These are phyloP conservation scores for Salarias fasciatus DNA, from an alignment of 2,797 vertebrate species.

Conservation along the genomic window DNA sequence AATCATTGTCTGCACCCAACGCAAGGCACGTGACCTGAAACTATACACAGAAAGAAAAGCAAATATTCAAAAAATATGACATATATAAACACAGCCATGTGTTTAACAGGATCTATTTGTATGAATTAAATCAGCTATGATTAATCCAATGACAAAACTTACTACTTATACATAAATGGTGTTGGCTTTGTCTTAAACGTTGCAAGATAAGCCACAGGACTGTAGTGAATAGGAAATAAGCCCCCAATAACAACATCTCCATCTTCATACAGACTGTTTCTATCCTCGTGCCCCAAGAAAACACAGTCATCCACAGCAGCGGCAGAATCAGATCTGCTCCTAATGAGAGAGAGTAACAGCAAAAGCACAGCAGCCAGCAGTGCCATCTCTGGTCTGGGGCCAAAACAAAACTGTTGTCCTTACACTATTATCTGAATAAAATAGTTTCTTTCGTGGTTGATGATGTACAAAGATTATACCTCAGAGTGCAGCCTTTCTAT, in stretches of 20 bases:
- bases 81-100: not conserved
- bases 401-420: not conserved
- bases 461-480: conserved; percentile 1
- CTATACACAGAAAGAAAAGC: conserved; percentile 51
- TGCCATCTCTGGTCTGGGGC: conserved; percentile 41
- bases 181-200: conserved; percentile 67
- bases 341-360: conserved; percentile 38
- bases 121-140: not conserved
- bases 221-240: conserved; percentile 78
- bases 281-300: conserved; percentile 71
- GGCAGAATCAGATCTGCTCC: conserved; percentile 8
- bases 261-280: conserved; percentile 64
- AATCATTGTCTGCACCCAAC: conserved; percentile 80
- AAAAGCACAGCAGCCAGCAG: conserved; percentile 15
- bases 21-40: conserved; percentile 74
- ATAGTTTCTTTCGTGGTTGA: not conserved
- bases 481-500: conserved; percentile 22
- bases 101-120: no score
- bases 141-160: conserved; percentile 47
- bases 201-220: conserved; percentile 48
- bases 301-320: conserved; percentile 47
- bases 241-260: conserved; percentile 80
- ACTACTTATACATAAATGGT: conserved; percentile 69
- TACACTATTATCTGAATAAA: not conserved
- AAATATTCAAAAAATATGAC: not conserved